phyloP scores from a whole-genome alignment of 2,797 vertebrate genomes.

The Acipenser oxyrinchus region DNA sequence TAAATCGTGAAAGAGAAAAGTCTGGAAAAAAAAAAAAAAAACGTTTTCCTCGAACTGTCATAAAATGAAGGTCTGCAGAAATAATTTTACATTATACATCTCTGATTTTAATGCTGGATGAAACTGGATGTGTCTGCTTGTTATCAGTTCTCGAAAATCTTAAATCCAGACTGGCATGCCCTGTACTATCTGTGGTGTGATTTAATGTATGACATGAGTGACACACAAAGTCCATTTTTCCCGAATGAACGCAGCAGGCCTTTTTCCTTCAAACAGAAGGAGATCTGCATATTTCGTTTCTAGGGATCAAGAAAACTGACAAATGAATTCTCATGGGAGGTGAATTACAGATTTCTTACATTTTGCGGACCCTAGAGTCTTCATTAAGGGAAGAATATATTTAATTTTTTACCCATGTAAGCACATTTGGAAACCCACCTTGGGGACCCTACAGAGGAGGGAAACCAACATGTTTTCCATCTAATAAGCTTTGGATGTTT shows the following conservation, averaged over 20 bases:
- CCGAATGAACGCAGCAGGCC: slow-evolving; percentile 37
- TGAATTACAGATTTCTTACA: slow-evolving; percentile 37
- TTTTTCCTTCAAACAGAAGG: slow-evolving; percentile 34
- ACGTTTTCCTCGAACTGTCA: too few species aligned
- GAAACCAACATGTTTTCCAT: slow-evolving; percentile 28
- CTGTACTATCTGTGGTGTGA: slow-evolving; percentile 3
- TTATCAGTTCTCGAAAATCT: too few species aligned
- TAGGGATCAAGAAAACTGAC: slow-evolving; percentile 59
- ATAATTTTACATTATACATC: too few species aligned
- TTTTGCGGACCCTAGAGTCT: slow-evolving; percentile 52
- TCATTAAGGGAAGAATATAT: slow-evolving; percentile 64
- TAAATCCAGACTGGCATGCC: neutral
- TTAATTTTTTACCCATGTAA: slow-evolving; percentile 51
- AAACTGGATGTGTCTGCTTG: too few species aligned
- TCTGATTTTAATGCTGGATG: too few species aligned
- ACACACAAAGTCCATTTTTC: slow-evolving; percentile 9
- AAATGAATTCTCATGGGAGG: slow-evolving; percentile 54
- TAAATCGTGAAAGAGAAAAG: too few species aligned
- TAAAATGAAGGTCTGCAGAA: too few species aligned
- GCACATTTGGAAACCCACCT: slow-evolving; percentile 57
- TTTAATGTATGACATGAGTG: slow-evolving; percentile 14
- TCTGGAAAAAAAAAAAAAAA: too few species aligned
- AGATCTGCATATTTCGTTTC: slow-evolving; percentile 55
- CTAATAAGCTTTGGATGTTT: slow-evolving; percentile 36
- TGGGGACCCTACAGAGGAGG: slow-evolving; percentile 37